phyloP scores from a whole-genome alignment of 1,140 invertebrate genomes.

The Mactra quadrangularis region DNA sequence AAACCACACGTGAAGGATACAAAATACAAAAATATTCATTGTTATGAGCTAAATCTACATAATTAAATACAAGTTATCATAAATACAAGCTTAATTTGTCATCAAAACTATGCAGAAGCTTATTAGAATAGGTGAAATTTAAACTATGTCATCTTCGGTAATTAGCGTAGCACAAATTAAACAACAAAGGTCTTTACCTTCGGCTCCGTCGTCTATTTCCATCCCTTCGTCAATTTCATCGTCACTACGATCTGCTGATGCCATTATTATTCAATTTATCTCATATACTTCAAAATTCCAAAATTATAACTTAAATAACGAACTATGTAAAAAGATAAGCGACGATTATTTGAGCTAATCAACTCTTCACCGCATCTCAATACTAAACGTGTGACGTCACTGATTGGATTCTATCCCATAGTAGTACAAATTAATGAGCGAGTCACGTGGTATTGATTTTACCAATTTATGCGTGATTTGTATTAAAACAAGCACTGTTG shows the following conservation, averaged over 20 bases:
- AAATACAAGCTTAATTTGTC: too few relatives aligned
- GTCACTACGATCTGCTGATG: slow-evolving; percentile 48
- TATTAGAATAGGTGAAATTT: neutral
- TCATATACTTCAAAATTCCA: neutral
- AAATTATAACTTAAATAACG: neutral
- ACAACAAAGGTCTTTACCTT: slow-evolving; percentile 59
- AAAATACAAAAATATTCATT: too few relatives aligned
- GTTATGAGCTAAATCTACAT: too few relatives aligned
- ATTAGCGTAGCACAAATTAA: slow-evolving; percentile 40
- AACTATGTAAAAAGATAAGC: neutral
- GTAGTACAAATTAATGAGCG: slow-evolving; percentile 45
- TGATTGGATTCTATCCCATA: slow-evolving; percentile 63
- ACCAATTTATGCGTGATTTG: slow-evolving; percentile 26
- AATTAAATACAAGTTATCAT: too few relatives aligned
- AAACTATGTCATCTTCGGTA: slow-evolving; percentile 13
- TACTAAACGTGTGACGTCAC: slow-evolving; percentile 58
- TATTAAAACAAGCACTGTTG: slow-evolving; percentile 8
- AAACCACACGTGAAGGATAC: slow-evolving; percentile 15
- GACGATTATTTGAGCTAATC: slow-evolving; percentile 9
- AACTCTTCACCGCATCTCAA: slow-evolving; percentile 26
- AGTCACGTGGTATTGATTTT: slow-evolving; percentile 60
- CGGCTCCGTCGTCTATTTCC: slow-evolving; percentile 63
- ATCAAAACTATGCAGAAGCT: neutral
- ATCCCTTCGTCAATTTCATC: slow-evolving; percentile 59
- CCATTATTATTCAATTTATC: slow-evolving; percentile 17